Conservation (phyloP, 1,140 invertebrate species). For the Drosophila guanche region DNA sequence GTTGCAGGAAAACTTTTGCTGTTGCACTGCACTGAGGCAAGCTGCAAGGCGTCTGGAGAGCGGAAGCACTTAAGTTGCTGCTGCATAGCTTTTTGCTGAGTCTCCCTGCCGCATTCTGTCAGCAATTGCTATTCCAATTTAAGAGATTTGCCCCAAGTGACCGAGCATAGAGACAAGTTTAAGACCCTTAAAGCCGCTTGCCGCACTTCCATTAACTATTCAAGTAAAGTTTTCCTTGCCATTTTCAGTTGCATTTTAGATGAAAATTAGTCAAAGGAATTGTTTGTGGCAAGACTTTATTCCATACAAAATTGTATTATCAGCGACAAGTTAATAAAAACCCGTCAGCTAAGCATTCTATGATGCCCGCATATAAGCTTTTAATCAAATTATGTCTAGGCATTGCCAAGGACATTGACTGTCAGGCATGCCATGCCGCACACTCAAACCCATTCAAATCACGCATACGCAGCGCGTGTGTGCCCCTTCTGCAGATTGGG, state of each 20-base stretch:
- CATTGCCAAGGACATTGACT: slow-evolving; percentile 39
- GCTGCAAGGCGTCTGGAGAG: slow-evolving; percentile 21
- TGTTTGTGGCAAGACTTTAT: background rate
- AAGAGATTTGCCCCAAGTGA: slow-evolving; percentile 45
- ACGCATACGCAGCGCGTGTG: slow-evolving; percentile 71
- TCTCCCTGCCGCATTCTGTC: slow-evolving; percentile 9
- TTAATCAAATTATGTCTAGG: slow-evolving; percentile 62
- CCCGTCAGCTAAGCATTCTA: slow-evolving; percentile 3
- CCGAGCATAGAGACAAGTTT: slow-evolving; percentile 11
- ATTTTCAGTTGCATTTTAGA: background rate
- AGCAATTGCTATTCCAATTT: slow-evolving; percentile 61
- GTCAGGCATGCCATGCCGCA: slow-evolving; percentile 11
- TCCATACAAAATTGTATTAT: background rate
- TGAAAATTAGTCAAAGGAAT: background rate
- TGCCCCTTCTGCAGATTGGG: slow-evolving; percentile 41
- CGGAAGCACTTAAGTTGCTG: slow-evolving; percentile 61
- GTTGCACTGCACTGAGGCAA: slow-evolving; percentile 4
- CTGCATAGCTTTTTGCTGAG: slow-evolving; percentile 16
- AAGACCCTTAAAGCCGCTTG: slow-evolving; percentile 37
- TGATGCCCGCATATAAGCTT: slow-evolving; percentile 38
- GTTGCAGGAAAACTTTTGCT: background rate
- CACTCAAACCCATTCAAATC: slow-evolving; percentile 54
- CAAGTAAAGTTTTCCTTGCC: background rate
- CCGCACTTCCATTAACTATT: background rate
- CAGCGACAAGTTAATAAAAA: slow-evolving; percentile 20